Base-by-base conservation (phyloP, 30 jellyfish, hydroid and myxozoan species). In the Euphysa ruthae region DNA sequence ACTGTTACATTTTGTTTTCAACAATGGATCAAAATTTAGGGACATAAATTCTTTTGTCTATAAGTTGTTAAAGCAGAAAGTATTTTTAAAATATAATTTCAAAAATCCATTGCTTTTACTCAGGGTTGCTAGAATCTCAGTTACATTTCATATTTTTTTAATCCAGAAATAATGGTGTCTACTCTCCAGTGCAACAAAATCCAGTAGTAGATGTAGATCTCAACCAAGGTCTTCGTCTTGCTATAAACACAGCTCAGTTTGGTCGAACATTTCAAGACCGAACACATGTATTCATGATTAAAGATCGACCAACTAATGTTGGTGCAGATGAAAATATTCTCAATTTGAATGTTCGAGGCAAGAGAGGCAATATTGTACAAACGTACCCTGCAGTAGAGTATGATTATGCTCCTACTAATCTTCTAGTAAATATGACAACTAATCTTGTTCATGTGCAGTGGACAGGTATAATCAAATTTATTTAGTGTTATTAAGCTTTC, bases 251-350 rank as follows among this genome's bases (percentile, higher is more conserved):
- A 4, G 97, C 97, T 18, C 97, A 88, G 55, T 79, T 19, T 70
- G 97, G 97, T 1, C 93, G 97, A 28, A 88, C 97, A 0, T 88
- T 88, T 79, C 94, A 88, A 50, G 97, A 88, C 57, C 87, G 97
- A 29, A 2, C 97, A 1, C 97, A 88, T 60, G 31, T 80, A 43
- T 88, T 88, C 35, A n/a, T 18, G 22, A 58, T 88, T 1, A 56
- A 22, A 38, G 56, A 55, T 18, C 74, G 96, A 44, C 93, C 93
- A 25, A 24, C 63, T 15, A 34, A 29, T 29, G 54, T 43, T 12
- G 54, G 25, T 19, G 35, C 16, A 27, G 75, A 25, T 4, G 73
- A 28, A 0, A 73, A 51, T 4, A 66, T 86, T 29, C 44, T 50
- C 60, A 85, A 85, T 51, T 35, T 85, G 81, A 77, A 76, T 31